phyloP scores from a whole-genome alignment of 2,113 vertebrate species.

The Arvicanthis niloticus region DNA sequence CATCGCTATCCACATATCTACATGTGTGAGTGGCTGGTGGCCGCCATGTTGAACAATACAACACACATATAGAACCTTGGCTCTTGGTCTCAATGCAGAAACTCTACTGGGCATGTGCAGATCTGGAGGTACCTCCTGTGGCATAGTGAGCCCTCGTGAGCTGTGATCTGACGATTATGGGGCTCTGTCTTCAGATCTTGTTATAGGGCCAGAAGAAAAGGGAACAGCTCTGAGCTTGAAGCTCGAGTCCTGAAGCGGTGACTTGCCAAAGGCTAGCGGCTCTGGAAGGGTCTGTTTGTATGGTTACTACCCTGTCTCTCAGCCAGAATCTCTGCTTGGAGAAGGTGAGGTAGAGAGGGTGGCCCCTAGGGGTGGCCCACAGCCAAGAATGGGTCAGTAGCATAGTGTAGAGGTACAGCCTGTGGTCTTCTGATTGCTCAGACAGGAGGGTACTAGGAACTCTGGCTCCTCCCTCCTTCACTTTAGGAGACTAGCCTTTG shows the following conservation, averaged over 20 bases:
- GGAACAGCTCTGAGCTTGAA: neutral
- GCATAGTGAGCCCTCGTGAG: neutral
- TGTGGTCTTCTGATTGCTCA: neutral
- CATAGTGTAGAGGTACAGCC: neutral
- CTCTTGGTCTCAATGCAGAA: neutral
- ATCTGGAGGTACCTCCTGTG: neutral
- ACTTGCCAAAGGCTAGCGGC: neutral
- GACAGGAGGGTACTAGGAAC: neutral
- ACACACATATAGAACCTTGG: rapidly evolving
- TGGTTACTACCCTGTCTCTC: neutral
- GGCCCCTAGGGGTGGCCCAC: neutral
- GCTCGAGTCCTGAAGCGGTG: neutral
- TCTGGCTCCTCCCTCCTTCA: neutral
- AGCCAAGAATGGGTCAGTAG: neutral
- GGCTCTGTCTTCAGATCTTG: neutral
- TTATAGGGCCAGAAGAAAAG: neutral
- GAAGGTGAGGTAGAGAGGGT: neutral
- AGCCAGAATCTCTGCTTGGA: neutral
- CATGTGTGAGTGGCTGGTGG: neutral
- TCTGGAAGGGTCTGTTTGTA: neutral
- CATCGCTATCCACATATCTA: neutral
- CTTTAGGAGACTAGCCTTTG: neutral
- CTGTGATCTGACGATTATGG: neutral
- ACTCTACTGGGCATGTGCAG: neutral
- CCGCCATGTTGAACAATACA: no score